A percentile compares a stretch with the other conserved stretches of the same genome.
Conservation (phyloP, 2,797 vertebrate genomes). For the Rhabdomys pumilio region DNA sequence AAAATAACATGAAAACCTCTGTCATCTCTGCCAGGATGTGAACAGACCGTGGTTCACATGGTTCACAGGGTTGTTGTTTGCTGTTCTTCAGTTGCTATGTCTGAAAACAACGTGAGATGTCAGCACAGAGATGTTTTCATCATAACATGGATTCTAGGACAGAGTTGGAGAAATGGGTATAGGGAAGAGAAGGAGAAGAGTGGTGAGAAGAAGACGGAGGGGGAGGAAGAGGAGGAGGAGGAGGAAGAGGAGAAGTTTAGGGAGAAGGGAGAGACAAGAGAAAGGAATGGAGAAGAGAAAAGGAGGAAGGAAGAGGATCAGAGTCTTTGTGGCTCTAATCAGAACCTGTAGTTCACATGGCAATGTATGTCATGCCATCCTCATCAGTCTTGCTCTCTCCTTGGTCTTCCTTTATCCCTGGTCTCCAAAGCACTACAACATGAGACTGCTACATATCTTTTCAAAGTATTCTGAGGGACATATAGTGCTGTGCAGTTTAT, state of each 20-base stretch:
- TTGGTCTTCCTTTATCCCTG: neutral
- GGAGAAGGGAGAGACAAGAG: neutral
- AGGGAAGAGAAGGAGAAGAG: neutral
- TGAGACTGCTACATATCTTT: neutral
- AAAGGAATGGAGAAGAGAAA: neutral
- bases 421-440: neutral
- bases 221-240: too few relatives aligned
- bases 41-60: too few relatives aligned
- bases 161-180: neutral
- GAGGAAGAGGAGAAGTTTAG: neutral
- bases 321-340: neutral
- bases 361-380: too few relatives aligned
- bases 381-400: neutral
- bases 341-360: neutral
- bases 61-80: neutral
- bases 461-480: neutral
- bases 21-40: neutral
- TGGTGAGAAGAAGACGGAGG: neutral
- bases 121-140: neutral
- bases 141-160: neutral
- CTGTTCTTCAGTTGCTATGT: neutral
- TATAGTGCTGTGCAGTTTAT: neutral
- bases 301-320: rapidly evolving
- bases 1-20: constrained; percentile 55
- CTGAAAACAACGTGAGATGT: neutral